A percentile compares a stretch with the other conserved stretches of the same genome.
These are phyloP conservation scores for Axis porcinus DNA, from an alignment of 2,113 vertebrate species.

Conservation along the genomic window DNA sequence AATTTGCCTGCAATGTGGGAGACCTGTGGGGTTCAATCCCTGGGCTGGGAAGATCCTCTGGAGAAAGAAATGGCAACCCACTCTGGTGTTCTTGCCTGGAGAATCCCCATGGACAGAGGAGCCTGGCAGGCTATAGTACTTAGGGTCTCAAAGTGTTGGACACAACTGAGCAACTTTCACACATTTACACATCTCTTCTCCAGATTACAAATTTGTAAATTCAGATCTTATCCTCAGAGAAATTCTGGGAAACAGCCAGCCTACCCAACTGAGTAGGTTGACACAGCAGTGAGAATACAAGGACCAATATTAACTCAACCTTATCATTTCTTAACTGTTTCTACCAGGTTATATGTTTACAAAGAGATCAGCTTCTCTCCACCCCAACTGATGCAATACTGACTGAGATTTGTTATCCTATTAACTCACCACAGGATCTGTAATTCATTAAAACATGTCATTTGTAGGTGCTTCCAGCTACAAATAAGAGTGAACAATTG, in stretches of 20 bases:
- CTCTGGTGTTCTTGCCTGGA: not conserved
- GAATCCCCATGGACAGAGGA: not conserved
- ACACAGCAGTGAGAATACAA: not conserved
- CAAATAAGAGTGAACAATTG: constrained; percentile 17
- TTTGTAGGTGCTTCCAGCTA: constrained; percentile 4
- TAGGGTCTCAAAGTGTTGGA: not conserved
- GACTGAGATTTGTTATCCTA: constrained; percentile 22
- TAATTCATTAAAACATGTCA: constrained; percentile 53
- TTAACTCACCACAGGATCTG: constrained; percentile 43
- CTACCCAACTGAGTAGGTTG: not conserved
- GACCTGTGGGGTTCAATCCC: not conserved
- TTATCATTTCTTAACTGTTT: not conserved
- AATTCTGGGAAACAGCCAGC: not conserved
- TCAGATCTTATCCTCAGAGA: not conserved
- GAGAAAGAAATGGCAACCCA: not conserved
- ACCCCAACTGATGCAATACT: not conserved
- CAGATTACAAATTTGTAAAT: not conserved
- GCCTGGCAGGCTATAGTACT: not conserved
- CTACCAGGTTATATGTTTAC: not conserved
- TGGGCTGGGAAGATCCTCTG: not conserved
- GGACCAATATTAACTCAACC: not conserved
- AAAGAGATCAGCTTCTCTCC: not conserved
- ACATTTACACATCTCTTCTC: not conserved
- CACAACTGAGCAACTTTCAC: not conserved
- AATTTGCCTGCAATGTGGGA: not conserved